Evolutionary conservation across 2,113 vertebrate species (phyloP).

Genomic region (Engystomops pustulosus): DNA sequence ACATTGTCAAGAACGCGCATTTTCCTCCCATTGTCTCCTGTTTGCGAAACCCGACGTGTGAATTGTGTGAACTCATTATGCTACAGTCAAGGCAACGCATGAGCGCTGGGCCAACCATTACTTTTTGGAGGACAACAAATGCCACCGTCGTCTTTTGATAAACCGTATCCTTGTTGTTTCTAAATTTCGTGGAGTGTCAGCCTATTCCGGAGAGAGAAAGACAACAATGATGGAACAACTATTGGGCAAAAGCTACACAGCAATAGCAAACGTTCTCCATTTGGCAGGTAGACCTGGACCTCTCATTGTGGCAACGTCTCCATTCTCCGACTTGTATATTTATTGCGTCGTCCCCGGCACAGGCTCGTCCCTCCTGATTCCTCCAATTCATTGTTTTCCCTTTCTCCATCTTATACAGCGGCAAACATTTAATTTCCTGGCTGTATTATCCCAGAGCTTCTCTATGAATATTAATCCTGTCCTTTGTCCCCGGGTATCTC

Average conservation of each 20-base stretch:
- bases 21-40: background rate
- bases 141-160: background rate
- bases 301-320: slow-evolving; percentile 3
- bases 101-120: background rate
- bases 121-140: background rate
- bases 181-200: background rate
- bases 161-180: background rate
- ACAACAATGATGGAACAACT: background rate
- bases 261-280: background rate
- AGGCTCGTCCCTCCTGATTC: background rate
- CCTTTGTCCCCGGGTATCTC: slow-evolving; percentile 54
- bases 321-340: slow-evolving; percentile 1
- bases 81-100: background rate
- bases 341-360: background rate
- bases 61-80: slow-evolving; percentile 8
- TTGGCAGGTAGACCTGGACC: background rate
- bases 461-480: slow-evolving; percentile 51
- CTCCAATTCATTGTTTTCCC: background rate
- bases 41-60: background rate
- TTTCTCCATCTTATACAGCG: background rate
- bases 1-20: background rate
- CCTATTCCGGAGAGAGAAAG: background rate
- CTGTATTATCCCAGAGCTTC: slow-evolving; percentile 7
- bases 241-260: background rate
- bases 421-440: slow-evolving; percentile 44